Percentiles rank a stretch among this genome's conserved stretches.
Conservation (phyloP, 2,797 vertebrate genomes). For the Trachops cirrhosus region DNA sequence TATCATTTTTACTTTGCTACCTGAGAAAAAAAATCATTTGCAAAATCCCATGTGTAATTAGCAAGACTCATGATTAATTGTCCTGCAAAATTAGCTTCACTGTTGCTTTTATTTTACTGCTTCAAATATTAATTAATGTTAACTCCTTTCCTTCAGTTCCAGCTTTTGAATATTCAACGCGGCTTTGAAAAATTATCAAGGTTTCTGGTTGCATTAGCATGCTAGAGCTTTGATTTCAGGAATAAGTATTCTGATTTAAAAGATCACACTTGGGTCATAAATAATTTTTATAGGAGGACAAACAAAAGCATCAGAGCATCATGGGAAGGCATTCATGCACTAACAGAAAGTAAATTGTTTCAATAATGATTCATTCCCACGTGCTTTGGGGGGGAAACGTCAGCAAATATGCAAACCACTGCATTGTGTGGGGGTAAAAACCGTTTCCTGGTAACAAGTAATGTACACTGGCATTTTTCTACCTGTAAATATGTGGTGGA, state of each 20-base stretch:
- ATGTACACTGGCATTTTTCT: slow-evolving; percentile 73
- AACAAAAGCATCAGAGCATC: slow-evolving; percentile 88
- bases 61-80: slow-evolving; percentile 99
- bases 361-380: slow-evolving; percentile 87
- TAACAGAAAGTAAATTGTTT: slow-evolving; percentile 89
- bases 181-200: slow-evolving; percentile 93
- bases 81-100: slow-evolving; percentile 99
- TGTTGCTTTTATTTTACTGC: slow-evolving; percentile 99
- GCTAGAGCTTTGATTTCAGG: slow-evolving; percentile 90
- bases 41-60: slow-evolving; percentile 99
- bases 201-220: slow-evolving; percentile 87
- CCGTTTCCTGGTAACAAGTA: slow-evolving; percentile 74
- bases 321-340: slow-evolving; percentile 88
- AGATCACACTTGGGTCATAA: slow-evolving; percentile 88
- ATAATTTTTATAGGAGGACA: slow-evolving; percentile 91
- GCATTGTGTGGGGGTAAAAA: slow-evolving; percentile 75
- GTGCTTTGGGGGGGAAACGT: slow-evolving; percentile 83
- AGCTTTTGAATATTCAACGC: slow-evolving; percentile 98
- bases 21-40: slow-evolving; percentile 97
- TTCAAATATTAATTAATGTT: slow-evolving; percentile 99
- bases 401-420: slow-evolving; percentile 85
- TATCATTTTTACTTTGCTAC: slow-evolving; percentile 93
- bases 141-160: slow-evolving; percentile 93
- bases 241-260: slow-evolving; percentile 91
- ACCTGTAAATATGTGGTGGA: slow-evolving; percentile 54